Conservation (phyloP, 2,888 invertebrate genomes). For the Melanostoma scalare region DNA sequence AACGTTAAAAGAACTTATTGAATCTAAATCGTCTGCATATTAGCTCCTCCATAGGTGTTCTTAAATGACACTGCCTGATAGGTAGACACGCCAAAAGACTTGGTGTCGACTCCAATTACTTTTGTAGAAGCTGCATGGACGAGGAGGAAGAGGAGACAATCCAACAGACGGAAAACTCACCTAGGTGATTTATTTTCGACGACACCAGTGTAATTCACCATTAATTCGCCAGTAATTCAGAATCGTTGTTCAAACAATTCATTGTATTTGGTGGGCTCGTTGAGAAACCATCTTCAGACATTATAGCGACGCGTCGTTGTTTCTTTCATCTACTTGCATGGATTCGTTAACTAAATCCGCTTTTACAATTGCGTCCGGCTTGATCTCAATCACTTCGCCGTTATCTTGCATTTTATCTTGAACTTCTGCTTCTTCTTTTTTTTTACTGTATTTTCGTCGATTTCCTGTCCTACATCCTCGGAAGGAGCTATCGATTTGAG, state of each 20-base stretch:
- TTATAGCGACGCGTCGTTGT: conserved; percentile 30
- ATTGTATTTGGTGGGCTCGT: conserved; percentile 64
- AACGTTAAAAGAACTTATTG: too few relatives aligned
- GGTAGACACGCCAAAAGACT: too few relatives aligned
- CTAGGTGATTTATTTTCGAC: too few relatives aligned
- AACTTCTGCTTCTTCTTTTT: conserved; percentile 77
- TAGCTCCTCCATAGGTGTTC: too few relatives aligned
- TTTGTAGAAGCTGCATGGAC: too few relatives aligned
- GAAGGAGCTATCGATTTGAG: conserved; percentile 72
- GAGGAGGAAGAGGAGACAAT: too few relatives aligned
- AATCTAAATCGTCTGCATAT: too few relatives aligned
- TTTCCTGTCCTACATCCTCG: conserved; percentile 79
- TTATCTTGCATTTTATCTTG: conserved; percentile 82
- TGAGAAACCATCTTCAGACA: conserved; percentile 42
- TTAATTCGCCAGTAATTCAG: conserved; percentile 64
- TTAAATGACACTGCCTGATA: too few relatives aligned
- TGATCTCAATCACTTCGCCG: conserved; percentile 78
- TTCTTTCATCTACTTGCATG: conserved; percentile 63
- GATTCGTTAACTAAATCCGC: conserved; percentile 74
- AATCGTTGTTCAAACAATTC: conserved; percentile 67
- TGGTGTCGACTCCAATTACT: too few relatives aligned
- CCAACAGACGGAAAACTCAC: too few relatives aligned
- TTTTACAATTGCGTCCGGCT: conserved; percentile 77
- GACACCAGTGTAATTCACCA: too few relatives aligned
- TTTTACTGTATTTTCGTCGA: conserved; percentile 66